A percentile compares a stretch with the other conserved stretches of the same genome.
Evolutionary conservation across 1,140 invertebrate genomes (phyloP).

Genomic region (Dinoponera quadriceps): DNA sequence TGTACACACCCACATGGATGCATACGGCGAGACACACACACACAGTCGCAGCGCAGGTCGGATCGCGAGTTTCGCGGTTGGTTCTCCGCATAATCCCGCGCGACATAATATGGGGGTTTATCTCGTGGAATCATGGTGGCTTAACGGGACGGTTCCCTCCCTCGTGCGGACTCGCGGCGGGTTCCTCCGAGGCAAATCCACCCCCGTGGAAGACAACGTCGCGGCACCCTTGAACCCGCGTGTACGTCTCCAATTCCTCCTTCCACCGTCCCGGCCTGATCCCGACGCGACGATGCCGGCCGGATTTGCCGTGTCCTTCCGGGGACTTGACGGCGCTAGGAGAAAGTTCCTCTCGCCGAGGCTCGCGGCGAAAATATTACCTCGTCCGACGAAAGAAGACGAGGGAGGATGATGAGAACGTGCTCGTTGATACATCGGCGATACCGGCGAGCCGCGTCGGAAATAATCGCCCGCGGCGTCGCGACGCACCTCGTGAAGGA

Average conservation of each 20-base stretch:
- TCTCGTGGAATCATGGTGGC: conserved; percentile 76
- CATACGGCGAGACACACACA: background rate
- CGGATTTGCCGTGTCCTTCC: conserved; percentile 68
- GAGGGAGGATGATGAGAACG: conserved; percentile 69
- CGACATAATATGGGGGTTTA: conserved; percentile 79
- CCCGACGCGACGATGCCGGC: conserved; percentile 45
- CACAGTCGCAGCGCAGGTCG: conserved; percentile 10
- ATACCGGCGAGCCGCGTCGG: conserved; percentile 8
- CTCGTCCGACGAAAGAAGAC: conserved; percentile 63
- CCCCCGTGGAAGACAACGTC: conserved; percentile 72
- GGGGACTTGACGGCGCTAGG: conserved; percentile 64
- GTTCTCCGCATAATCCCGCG: conserved; percentile 73
- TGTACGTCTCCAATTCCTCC: conserved; percentile 68
- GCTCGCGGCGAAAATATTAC: conserved; percentile 65
- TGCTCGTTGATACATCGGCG: conserved; percentile 21
- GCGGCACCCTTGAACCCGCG: conserved; percentile 65
- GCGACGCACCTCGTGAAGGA: conserved; percentile 1
- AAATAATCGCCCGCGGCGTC: conserved; percentile 2
- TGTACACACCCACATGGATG: background rate
- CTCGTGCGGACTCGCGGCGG: conserved; percentile 49
- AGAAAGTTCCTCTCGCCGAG: conserved; percentile 30
- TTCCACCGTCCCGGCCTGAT: conserved; percentile 51
- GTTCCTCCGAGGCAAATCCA: conserved; percentile 75
- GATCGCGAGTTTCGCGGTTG: conserved; percentile 52
- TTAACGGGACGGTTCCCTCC: conserved; percentile 72